Evolutionary conservation across 2,113 vertebrate species (phyloP).

Genomic region (Aptenodytes forsteri): DNA sequence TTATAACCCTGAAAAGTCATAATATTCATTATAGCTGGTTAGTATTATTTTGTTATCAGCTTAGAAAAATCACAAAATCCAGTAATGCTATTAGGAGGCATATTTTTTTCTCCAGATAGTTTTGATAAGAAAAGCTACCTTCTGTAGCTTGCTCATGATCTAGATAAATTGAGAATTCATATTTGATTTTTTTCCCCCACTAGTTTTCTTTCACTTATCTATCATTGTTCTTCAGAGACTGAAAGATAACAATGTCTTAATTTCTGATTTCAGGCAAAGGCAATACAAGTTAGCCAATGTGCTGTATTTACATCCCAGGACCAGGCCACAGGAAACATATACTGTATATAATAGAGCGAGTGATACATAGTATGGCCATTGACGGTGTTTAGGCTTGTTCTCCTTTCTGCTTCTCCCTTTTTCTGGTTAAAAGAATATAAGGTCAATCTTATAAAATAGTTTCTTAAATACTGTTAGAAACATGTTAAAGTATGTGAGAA

Average conservation of each 20-base stretch:
- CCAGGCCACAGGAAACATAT: not conserved
- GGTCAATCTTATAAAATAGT: not conserved
- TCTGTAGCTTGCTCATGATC: not conserved
- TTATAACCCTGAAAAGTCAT: not conserved
- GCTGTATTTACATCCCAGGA: not conserved
- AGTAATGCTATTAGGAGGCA: not conserved
- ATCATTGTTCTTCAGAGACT: not conserved
- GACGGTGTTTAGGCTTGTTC: not conserved
- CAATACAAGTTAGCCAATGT: not conserved
- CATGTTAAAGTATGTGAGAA: not conserved
- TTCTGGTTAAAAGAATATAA: not conserved
- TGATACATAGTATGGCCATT: not conserved
- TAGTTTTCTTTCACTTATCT: not conserved
- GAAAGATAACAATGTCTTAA: not conserved
- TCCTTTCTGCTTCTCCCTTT: not conserved
- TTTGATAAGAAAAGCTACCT: not conserved
- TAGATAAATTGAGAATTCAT: not conserved
- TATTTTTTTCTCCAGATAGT: not conserved
- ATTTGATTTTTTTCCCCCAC: not conserved
- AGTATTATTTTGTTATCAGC: not conserved
- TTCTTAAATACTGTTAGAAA: not conserved
- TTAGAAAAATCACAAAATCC: not conserved
- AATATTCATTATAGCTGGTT: not conserved
- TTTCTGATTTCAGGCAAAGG: not conserved
- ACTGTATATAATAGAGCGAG: too few relatives aligned